Evolutionary conservation across 2,113 vertebrate genomes (phyloP).

Genomic region (Acanthochromis polyacanthus): DNA sequence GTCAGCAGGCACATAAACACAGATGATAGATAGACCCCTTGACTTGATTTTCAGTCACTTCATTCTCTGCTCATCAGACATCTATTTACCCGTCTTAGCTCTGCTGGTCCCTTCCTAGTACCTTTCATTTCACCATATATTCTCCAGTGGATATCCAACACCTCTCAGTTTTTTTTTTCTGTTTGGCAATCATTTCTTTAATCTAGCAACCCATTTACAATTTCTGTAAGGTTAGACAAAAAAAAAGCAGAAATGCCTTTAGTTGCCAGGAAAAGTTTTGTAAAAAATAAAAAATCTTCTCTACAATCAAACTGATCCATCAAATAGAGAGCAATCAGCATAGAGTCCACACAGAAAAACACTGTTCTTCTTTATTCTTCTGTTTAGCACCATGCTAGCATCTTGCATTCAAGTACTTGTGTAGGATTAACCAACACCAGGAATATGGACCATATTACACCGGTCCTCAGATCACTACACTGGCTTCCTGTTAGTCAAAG

Average conservation of each 20-base stretch:
- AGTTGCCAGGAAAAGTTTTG: neutral
- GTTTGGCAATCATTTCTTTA: constrained; percentile 37
- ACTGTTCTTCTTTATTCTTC: no score
- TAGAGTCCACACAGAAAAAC: no score
- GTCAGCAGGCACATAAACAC: no score
- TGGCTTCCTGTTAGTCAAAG: no score
- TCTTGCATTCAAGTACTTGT: no score
- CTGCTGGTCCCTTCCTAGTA: constrained; percentile 4
- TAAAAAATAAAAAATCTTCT: no score
- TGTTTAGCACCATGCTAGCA: no score
- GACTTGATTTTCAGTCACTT: neutral
- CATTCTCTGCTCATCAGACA: constrained; percentile 13
- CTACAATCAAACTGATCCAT: neutral
- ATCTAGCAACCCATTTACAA: neutral
- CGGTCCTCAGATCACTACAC: no score
- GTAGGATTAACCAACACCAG: no score
- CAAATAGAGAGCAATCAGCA: no score
- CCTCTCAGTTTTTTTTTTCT: neutral
- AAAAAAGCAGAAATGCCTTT: neutral
- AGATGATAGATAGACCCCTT: no score
- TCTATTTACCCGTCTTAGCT: neutral
- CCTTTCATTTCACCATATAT: constrained; percentile 38
- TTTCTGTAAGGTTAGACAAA: constrained; percentile 1
- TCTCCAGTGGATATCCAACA: neutral
- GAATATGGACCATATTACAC: no score